Evolutionary conservation across 2,888 invertebrate species (phyloP).

Genomic region (Lingula anatina): DNA sequence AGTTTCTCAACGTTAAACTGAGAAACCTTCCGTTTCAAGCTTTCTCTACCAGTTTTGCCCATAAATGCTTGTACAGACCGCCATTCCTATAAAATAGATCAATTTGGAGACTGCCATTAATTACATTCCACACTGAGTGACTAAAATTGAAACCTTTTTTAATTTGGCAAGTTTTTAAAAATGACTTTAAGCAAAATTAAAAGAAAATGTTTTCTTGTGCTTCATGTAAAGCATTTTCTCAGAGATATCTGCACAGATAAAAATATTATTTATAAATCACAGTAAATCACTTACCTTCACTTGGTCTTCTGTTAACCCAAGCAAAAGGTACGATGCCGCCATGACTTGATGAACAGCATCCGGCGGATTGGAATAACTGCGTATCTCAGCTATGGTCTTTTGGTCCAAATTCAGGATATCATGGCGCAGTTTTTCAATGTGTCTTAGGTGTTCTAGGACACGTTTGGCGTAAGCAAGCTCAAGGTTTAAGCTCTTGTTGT

Average conservation of each 20-base stretch:
- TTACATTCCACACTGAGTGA: too few relatives aligned
- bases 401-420: conserved; percentile 37
- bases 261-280: not conserved
- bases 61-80: conserved; percentile 24
- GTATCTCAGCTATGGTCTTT: conserved; percentile 35
- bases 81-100: conserved; percentile 28
- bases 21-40: conserved; percentile 24
- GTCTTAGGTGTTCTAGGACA: conserved; percentile 26
- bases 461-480: conserved; percentile 30
- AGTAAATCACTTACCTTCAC: conserved; percentile 19
- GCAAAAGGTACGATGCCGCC: conserved; percentile 33
- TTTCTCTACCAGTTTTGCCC: conserved; percentile 27
- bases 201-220: too few relatives aligned
- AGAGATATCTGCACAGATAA: not conserved
- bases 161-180: too few relatives aligned
- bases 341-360: conserved; percentile 33
- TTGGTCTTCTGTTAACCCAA: conserved; percentile 29
- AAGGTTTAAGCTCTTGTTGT: conserved; percentile 28
- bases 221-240: too few relatives aligned
- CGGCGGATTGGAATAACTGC: conserved; percentile 35
- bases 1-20: conserved; percentile 28
- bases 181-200: too few relatives aligned
- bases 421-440: conserved; percentile 33
- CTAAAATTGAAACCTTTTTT: too few relatives aligned
- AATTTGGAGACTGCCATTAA: too few relatives aligned